These are phyloP conservation scores for Erpornis zantholeuca DNA, from an alignment of 2,113 vertebrate genomes.

Conservation along the genomic window DNA sequence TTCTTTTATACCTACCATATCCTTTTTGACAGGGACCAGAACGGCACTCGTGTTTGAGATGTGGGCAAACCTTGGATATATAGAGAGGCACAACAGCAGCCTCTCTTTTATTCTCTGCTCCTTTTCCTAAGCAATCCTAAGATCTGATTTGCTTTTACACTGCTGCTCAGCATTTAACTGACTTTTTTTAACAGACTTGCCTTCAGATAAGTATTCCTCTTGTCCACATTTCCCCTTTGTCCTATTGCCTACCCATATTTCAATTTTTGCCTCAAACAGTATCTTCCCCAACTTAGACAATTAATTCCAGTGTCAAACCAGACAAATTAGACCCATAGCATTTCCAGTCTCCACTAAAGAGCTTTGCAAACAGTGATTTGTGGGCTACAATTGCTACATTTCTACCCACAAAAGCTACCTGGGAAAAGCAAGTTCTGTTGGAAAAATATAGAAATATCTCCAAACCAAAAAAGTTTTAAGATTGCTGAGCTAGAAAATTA, in stretches of 20 bases:
- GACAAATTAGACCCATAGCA: background rate
- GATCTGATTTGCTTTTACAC: background rate
- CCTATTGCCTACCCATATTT: background rate
- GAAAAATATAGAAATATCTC: background rate
- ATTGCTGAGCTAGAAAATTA: background rate
- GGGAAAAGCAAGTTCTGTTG: background rate
- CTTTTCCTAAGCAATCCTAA: background rate
- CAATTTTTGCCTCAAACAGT: background rate
- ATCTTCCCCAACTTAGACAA: background rate
- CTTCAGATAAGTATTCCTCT: background rate
- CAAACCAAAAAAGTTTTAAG: background rate
- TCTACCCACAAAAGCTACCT: background rate
- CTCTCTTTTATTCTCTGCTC: background rate
- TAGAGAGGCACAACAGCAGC: fast-evolving
- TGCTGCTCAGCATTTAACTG: background rate
- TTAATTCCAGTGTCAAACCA: background rate
- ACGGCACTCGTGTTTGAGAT: background rate
- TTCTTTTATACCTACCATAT: background rate
- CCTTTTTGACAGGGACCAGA: background rate
- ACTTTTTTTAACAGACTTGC: background rate
- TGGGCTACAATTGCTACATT: background rate
- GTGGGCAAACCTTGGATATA: background rate
- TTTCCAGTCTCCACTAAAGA: background rate
- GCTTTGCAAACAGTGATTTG: background rate
- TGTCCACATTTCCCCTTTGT: background rate